A percentile compares a stretch with the other conserved stretches of the same genome.
These are phyloP conservation scores for Ormyrus rosae DNA, from an alignment of 2,888 invertebrate species.

Conservation along the genomic window DNA sequence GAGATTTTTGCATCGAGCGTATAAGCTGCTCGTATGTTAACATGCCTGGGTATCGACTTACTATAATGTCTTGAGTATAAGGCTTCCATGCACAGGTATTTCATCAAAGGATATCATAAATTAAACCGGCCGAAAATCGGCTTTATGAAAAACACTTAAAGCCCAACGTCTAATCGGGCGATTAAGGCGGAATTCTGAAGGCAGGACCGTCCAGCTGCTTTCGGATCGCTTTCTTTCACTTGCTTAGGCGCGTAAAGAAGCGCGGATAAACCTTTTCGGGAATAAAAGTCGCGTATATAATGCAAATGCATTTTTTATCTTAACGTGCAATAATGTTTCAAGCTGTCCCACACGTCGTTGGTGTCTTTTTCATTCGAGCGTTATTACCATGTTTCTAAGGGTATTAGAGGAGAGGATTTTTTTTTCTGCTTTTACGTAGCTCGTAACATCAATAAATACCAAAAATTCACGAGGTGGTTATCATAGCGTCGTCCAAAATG, in stretches of 20 bases:
- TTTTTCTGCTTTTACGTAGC: no score
- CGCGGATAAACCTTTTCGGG: background rate
- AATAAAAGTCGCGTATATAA: slow-evolving; percentile 18
- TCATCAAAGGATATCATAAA: background rate
- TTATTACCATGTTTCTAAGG: slow-evolving; percentile 21
- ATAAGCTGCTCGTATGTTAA: no score
- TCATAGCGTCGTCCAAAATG: no score
- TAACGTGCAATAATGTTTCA: background rate
- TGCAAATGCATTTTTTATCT: slow-evolving; percentile 23
- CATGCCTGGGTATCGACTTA: background rate
- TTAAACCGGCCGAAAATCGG: slow-evolving; percentile 7
- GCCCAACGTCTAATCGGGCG: background rate
- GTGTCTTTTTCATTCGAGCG: background rate
- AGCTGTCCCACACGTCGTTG: background rate
- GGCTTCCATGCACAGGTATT: background rate
- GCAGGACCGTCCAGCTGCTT: background rate
- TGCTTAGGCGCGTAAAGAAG: background rate
- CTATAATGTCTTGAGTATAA: background rate
- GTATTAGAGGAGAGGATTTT: background rate
- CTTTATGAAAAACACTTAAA: slow-evolving; percentile 2
- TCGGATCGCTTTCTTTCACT: background rate
- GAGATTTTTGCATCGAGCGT: no score
- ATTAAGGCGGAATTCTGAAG: slow-evolving; percentile 5
- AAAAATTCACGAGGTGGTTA: no score
- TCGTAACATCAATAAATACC: no score